Percentiles rank a stretch among this genome's conserved stretches.
Conservation (phyloP, 2,888 invertebrate genomes). For the Eilema griseolum region DNA sequence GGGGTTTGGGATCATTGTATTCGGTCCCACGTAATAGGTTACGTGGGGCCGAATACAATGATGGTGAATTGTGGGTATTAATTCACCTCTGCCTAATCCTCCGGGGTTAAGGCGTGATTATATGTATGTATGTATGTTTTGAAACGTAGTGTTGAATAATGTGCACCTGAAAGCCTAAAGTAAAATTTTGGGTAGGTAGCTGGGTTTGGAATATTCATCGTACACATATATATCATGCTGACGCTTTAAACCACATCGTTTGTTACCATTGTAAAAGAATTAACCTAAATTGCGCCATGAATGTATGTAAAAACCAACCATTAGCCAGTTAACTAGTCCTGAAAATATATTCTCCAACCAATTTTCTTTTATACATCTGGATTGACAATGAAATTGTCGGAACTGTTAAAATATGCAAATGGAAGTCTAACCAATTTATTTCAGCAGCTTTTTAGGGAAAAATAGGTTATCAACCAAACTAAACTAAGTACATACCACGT, state of each 20-base stretch:
- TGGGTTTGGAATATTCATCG: background rate
- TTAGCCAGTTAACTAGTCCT: constrained; percentile 12
- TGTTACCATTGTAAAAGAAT: no score
- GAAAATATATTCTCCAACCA: constrained; percentile 19
- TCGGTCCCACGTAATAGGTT: no score
- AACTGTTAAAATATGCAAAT: constrained; percentile 40
- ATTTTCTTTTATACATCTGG: constrained; percentile 10
- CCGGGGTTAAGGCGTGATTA: no score
- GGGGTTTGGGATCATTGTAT: no score
- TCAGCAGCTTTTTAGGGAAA: constrained; percentile 14
- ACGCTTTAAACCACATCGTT: background rate
- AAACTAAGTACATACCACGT: background rate
- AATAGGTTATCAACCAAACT: background rate
- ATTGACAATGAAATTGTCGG: constrained; percentile 23
- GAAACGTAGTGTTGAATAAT: background rate
- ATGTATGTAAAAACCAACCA: background rate
- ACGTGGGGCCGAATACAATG: no score
- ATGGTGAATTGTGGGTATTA: no score
- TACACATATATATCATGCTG: background rate
- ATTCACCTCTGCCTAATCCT: no score
- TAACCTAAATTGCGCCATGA: no score
- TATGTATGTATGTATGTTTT: no score
- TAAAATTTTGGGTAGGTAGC: background rate
- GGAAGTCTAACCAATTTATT: constrained; percentile 28
- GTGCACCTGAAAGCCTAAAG: background rate